phyloP scores from a whole-genome alignment of 1,140 invertebrate genomes.

The Pseudomyrmex cubaensis region DNA sequence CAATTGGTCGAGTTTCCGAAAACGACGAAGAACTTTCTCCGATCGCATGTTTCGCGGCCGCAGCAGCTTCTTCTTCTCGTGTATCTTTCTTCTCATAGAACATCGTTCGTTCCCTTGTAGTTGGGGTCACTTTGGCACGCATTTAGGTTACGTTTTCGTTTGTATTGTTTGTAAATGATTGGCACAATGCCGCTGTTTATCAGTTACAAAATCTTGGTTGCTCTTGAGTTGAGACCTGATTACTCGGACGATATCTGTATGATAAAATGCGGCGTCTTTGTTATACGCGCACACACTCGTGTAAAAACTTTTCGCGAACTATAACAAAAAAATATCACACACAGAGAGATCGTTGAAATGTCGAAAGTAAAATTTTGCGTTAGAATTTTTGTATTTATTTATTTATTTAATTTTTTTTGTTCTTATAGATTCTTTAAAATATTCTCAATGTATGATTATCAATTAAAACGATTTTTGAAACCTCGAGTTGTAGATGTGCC shows the following conservation, averaged over 20 bases:
- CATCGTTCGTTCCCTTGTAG: constrained; percentile 18
- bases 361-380: too few relatives aligned
- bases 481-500: constrained; percentile 20
- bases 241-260: constrained; percentile 61
- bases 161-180: constrained; percentile 55
- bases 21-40: background rate
- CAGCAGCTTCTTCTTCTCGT: constrained; percentile 35
- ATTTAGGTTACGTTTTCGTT: constrained; percentile 47
- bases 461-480: too few relatives aligned
- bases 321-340: background rate
- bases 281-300: constrained; percentile 20
- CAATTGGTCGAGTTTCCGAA: background rate
- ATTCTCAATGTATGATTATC: background rate
- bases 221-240: constrained; percentile 65
- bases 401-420: background rate
- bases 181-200: constrained; percentile 75
- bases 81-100: constrained; percentile 25
- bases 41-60: constrained; percentile 31
- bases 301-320: constrained; percentile 35
- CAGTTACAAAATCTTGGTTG: constrained; percentile 70
- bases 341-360: too few relatives aligned
- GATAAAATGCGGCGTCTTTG: constrained; percentile 54
- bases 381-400: background rate
- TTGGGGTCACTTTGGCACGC: constrained; percentile 70
- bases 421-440: constrained; percentile 16